A percentile compares a stretch with the other conserved stretches of the same genome.
Conservation (phyloP, 2,888 invertebrate species). For the Troides helena region DNA sequence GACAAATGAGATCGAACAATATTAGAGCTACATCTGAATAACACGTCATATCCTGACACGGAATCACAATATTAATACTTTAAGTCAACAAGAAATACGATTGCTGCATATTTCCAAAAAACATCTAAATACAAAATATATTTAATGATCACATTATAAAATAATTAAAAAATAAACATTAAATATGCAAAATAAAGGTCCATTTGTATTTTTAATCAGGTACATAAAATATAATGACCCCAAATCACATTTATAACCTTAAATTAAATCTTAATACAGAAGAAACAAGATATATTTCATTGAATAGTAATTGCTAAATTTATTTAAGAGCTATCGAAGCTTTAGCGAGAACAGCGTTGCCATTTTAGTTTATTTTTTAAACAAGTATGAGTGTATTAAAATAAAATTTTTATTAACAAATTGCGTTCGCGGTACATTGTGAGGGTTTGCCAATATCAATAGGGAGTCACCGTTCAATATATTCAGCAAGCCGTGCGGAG, state of each 20-base stretch:
- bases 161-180: slow-evolving; percentile 15
- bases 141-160: slow-evolving; percentile 20
- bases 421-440: slow-evolving; percentile 57
- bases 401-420: slow-evolving; percentile 47
- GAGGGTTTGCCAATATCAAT: slow-evolving; percentile 78
- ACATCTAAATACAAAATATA: slow-evolving; percentile 12
- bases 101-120: slow-evolving; percentile 1
- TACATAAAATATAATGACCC: slow-evolving; percentile 16
- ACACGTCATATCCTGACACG: slow-evolving; percentile 10
- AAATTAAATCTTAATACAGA: slow-evolving; percentile 27
- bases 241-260: slow-evolving; percentile 13
- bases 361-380: slow-evolving; percentile 39
- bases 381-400: slow-evolving; percentile 48
- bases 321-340: slow-evolving; percentile 26
- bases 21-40: slow-evolving; percentile 18
- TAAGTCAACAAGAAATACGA: slow-evolving; percentile 12
- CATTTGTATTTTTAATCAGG: slow-evolving; percentile 9
- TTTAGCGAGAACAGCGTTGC: slow-evolving; percentile 37
- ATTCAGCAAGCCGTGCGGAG: slow-evolving; percentile 66
- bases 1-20: slow-evolving; percentile 30
- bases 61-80: slow-evolving; percentile 30
- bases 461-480: slow-evolving; percentile 49
- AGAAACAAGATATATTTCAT: slow-evolving; percentile 26
- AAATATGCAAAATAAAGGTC: slow-evolving; percentile 15
- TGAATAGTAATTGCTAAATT: slow-evolving; percentile 37